Conservation (phyloP, 2,797 vertebrate species). For the Prunella strophiata region DNA sequence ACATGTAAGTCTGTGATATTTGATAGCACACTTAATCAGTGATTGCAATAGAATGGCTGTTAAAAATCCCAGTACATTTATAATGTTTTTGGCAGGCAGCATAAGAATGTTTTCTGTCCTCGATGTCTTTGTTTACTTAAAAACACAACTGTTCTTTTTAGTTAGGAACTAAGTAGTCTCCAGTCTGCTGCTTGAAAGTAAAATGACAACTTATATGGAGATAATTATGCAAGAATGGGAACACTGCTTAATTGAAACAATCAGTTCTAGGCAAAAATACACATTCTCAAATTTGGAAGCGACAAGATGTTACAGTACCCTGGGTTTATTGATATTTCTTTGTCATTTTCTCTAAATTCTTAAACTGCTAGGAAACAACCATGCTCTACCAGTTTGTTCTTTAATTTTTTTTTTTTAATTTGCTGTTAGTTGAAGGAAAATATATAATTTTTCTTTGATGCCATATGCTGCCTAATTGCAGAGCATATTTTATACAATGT, state of each 20-base stretch:
- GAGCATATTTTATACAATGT: neutral
- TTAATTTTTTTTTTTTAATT: neutral
- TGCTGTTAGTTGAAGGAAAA: neutral
- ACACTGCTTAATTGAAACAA: constrained; percentile 3
- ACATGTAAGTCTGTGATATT: neutral
- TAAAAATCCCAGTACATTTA: neutral
- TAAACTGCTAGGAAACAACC: neutral
- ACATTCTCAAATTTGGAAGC: neutral
- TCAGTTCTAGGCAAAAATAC: constrained; percentile 23
- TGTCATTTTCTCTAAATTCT: neutral
- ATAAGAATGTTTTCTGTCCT: neutral
- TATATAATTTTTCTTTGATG: neutral
- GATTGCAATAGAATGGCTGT: neutral
- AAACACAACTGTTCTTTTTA: constrained; percentile 8
- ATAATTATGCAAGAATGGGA: constrained; percentile 9
- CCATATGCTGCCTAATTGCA: neutral
- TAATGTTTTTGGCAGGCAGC: neutral
- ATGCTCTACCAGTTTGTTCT: neutral
- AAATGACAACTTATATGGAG: neutral
- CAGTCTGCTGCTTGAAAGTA: constrained; percentile 5
- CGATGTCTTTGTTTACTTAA: constrained; percentile 15
- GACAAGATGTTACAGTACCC: neutral
- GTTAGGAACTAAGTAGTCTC: neutral
- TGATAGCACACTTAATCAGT: neutral
- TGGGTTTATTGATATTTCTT: neutral